phyloP scores from a whole-genome alignment of 2,888 invertebrate species.

The Tiliacea citrago region DNA sequence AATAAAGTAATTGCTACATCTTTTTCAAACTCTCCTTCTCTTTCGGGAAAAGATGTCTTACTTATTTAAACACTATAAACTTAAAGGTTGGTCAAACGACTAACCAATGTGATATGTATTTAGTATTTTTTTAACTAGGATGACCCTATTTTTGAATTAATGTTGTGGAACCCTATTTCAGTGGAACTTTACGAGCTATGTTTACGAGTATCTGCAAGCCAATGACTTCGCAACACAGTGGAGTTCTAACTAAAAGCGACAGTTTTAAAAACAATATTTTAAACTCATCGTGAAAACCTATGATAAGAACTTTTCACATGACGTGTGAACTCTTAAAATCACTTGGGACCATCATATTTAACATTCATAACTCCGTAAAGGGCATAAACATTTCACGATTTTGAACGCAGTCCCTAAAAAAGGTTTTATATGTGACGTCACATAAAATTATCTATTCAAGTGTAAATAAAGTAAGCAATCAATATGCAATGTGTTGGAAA shows the following conservation, averaged over 20 bases:
- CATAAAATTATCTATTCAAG: constrained; percentile 73
- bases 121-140: neutral
- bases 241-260: neutral
- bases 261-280: neutral
- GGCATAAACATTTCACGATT: constrained; percentile 65
- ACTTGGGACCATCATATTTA: constrained; percentile 42
- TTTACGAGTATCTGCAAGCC: neutral
- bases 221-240: too few relatives aligned
- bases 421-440: constrained; percentile 66
- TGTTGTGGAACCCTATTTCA: neutral
- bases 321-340: constrained; percentile 57
- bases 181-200: neutral
- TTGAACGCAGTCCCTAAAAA: constrained; percentile 60
- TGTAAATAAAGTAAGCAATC: constrained; percentile 70
- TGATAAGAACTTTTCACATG: constrained; percentile 27
- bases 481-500: constrained; percentile 74
- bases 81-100: neutral
- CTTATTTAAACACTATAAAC: neutral
- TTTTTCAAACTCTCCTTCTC: neutral
- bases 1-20: neutral
- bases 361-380: constrained; percentile 58
- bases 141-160: neutral
- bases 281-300: neutral
- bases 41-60: too few relatives aligned
- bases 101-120: neutral